Conservation (phyloP, 2,888 invertebrate species). For the Acronicta alni region DNA sequence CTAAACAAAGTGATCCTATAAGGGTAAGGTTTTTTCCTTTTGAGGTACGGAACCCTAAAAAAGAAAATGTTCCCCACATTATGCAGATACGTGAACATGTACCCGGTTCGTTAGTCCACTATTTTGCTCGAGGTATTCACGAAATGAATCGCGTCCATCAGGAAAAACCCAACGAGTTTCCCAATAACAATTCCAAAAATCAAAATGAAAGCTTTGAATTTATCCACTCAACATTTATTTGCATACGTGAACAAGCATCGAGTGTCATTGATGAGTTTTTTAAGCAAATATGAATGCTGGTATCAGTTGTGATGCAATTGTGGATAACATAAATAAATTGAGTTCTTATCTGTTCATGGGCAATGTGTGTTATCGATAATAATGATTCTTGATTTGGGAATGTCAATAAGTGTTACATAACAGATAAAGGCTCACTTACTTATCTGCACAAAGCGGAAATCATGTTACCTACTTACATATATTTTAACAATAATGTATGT, state of each 20-base stretch:
- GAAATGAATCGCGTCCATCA: conserved; percentile 49
- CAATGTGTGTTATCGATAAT: conserved; percentile 1
- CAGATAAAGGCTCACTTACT: conserved; percentile 24
- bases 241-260: conserved; percentile 1
- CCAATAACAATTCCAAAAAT: conserved; percentile 37
- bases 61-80: conserved; percentile 32
- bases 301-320: conserved; percentile 7
- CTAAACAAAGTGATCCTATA: no score
- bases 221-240: conserved; percentile 14
- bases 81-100: conserved; percentile 46
- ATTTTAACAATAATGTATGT: conserved; percentile 21
- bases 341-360: conserved; percentile 1
- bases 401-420: neutral
- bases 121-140: conserved; percentile 60
- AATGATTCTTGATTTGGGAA: conserved; percentile 1
- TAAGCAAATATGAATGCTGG: conserved; percentile 9
- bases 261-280: conserved; percentile 11
- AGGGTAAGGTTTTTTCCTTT: no score
- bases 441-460: conserved; percentile 3
- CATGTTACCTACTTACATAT: neutral
- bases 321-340: neutral
- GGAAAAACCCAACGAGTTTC: conserved; percentile 23
- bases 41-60: no score
- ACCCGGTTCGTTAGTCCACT: conserved; percentile 65
- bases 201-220: conserved; percentile 31